Evolutionary conservation across 2,888 invertebrate species (phyloP).

Genomic region (Andrena hattorfiana): DNA sequence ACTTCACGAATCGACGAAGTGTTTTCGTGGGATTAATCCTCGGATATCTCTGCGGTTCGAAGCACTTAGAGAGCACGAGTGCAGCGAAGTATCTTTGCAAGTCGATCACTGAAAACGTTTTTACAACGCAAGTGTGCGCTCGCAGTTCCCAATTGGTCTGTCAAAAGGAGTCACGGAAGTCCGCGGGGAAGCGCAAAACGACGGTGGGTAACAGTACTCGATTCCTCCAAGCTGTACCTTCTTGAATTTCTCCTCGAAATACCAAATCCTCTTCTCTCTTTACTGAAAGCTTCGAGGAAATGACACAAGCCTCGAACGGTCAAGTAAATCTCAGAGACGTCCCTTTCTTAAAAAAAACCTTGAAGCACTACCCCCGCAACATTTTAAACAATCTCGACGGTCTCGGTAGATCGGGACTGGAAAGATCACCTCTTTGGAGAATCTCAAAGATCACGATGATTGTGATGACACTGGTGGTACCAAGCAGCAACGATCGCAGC

Average conservation of each 20-base stretch:
- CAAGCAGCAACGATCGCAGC: neutral
- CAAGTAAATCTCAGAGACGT: too few species aligned
- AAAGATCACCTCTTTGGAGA: too few species aligned
- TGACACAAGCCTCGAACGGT: too few species aligned
- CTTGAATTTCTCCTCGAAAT: too few species aligned
- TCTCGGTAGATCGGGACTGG: too few species aligned
- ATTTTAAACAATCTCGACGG: too few species aligned
- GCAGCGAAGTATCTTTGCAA: constrained; percentile 1
- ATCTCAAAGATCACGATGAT: too few species aligned
- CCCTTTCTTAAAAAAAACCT: too few species aligned
- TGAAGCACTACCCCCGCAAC: too few species aligned
- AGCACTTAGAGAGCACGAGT: constrained; percentile 14
- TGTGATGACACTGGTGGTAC: too few species aligned
- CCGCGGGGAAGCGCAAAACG: neutral
- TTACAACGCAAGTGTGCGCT: constrained; percentile 7
- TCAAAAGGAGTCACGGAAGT: neutral
- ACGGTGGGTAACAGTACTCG: neutral
- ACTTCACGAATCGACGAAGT: constrained; percentile 2
- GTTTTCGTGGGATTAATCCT: neutral
- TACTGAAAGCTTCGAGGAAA: too few species aligned
- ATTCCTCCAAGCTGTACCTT: neutral
- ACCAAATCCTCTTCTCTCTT: too few species aligned
- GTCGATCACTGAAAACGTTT: neutral
- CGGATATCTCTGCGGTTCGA: neutral
- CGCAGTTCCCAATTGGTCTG: neutral